These are phyloP conservation scores for Drosophila melanica DNA, from an alignment of 1,140 invertebrate species.

Conservation along the genomic window DNA sequence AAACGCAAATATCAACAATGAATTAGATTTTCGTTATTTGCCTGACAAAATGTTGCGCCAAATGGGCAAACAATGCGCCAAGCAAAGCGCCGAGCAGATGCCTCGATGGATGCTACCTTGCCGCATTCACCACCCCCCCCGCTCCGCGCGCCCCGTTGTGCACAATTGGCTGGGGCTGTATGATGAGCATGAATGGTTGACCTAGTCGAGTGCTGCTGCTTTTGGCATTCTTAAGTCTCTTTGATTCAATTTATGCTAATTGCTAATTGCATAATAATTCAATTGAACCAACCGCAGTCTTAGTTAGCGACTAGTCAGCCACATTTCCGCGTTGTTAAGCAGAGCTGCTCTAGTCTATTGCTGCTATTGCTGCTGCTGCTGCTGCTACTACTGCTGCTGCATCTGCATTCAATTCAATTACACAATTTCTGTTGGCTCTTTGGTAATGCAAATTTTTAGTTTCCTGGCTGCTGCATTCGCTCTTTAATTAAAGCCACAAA, in stretches of 20 bases:
- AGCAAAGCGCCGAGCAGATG: slow-evolving; percentile 12
- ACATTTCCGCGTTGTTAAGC: slow-evolving; percentile 63
- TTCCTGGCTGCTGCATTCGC: slow-evolving; percentile 38
- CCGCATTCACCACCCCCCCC: background rate
- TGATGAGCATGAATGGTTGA: slow-evolving; percentile 59
- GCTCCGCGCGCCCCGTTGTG: slow-evolving; percentile 4
- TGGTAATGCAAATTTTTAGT: slow-evolving; percentile 48
- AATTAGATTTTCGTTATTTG: slow-evolving; percentile 76
- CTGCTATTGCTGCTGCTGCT: slow-evolving; percentile 17
- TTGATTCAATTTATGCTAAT: slow-evolving; percentile 80
- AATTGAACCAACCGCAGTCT: slow-evolving; percentile 48
- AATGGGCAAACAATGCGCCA: slow-evolving; percentile 65
- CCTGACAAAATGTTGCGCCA: slow-evolving; percentile 76
- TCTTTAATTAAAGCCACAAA: slow-evolving; percentile 71
- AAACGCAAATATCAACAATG: slow-evolving; percentile 79
- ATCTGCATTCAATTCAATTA: slow-evolving; percentile 58
- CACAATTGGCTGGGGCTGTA: slow-evolving; percentile 17
- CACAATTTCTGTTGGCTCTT: slow-evolving; percentile 44
- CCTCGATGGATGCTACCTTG: slow-evolving; percentile 54
- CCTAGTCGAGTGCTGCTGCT: slow-evolving; percentile 68
- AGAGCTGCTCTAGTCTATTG: slow-evolving; percentile 26
- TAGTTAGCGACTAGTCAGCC: slow-evolving; percentile 40
- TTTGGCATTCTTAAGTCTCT: slow-evolving; percentile 60
- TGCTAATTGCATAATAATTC: slow-evolving; percentile 82
- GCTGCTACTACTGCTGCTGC: slow-evolving; percentile 8